These are phyloP conservation scores for Rhysida immarginata DNA, from an alignment of 1,140 invertebrate species.

Conservation along the genomic window DNA sequence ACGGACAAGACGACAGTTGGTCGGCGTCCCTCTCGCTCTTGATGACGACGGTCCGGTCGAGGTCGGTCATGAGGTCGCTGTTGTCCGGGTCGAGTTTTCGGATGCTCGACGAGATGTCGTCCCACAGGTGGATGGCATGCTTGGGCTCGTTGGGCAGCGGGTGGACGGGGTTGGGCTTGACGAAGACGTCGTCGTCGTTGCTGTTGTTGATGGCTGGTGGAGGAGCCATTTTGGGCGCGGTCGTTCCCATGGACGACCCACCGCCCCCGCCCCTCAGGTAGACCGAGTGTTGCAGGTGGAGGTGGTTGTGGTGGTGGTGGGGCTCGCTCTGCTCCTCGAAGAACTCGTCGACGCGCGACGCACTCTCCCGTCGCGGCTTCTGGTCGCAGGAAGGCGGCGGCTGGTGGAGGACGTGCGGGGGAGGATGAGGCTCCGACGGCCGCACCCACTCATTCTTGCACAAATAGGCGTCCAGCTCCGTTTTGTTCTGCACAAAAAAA, in stretches of 20 bases:
- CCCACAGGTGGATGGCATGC: slow-evolving; percentile 46
- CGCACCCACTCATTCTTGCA: slow-evolving; percentile 7
- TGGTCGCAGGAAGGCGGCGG: slow-evolving; percentile 15
- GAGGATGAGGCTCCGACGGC: no score
- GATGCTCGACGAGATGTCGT: slow-evolving; percentile 74
- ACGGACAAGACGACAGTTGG: slow-evolving; percentile 5
- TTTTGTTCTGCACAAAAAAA: no score
- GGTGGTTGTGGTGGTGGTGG: not conserved
- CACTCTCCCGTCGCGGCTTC: slow-evolving; percentile 41
- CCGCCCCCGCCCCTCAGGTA: not conserved
- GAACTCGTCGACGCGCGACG: slow-evolving; percentile 49
- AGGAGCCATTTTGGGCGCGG: no score
- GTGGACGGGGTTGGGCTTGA: slow-evolving; percentile 38
- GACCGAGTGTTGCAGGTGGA: not conserved
- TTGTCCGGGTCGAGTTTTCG: slow-evolving; percentile 74
- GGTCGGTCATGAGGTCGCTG: slow-evolving; percentile 32
- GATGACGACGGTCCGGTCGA: slow-evolving; percentile 3
- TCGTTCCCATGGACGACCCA: no score
- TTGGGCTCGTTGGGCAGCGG: not conserved
- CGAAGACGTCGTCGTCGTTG: slow-evolving; percentile 59
- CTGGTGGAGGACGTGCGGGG: no score
- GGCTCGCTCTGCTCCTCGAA: slow-evolving; percentile 34
- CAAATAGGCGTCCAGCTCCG: slow-evolving; percentile 11
- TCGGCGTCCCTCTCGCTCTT: slow-evolving; percentile 13
- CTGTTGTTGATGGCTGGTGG: not conserved